phyloP scores from a whole-genome alignment of 2,888 invertebrate genomes.

The Lathronympha strigana region DNA sequence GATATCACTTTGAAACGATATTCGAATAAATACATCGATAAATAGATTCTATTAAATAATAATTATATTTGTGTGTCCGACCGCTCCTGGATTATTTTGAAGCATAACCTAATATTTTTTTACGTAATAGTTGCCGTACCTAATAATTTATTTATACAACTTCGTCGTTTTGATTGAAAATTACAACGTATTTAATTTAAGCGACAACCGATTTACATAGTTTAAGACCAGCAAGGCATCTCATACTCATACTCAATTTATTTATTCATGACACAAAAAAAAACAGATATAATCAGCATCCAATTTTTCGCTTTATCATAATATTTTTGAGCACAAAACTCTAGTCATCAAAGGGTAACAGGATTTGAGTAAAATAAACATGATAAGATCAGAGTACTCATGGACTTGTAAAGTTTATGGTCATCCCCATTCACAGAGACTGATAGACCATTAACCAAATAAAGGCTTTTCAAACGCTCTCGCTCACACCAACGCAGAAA shows the following conservation, averaged over 20 bases:
- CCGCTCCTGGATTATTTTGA: not conserved
- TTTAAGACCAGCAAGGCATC: conserved; percentile 13
- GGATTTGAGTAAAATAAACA: conserved; percentile 12
- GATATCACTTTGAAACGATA: conserved; percentile 5
- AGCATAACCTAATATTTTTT: not conserved
- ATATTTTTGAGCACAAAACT: conserved; percentile 35
- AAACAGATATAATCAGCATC: no score
- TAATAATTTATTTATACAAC: not conserved
- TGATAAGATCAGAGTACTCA: conserved; percentile 23
- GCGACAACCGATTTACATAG: not conserved
- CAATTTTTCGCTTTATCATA: conserved; percentile 2
- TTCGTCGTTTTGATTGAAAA: conserved; percentile 5
- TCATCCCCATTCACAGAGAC: conserved; percentile 36
- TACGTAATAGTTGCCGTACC: not conserved
- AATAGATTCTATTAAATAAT: conserved; percentile 1
- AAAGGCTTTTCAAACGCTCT: conserved; percentile 43
- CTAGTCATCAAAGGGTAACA: conserved; percentile 35
- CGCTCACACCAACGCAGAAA: conserved; percentile 67
- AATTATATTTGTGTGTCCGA: not conserved
- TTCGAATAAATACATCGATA: conserved; percentile 28
- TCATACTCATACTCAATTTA: no score
- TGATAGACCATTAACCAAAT: conserved; percentile 33
- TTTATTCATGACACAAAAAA: no score
- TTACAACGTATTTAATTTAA: not conserved
- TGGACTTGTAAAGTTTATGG: conserved; percentile 25